Evolutionary conservation across 2,888 invertebrate genomes (phyloP), one percentile per base, ranked within the genome.

Genomic region (Platycnemis pennipes): DNA sequence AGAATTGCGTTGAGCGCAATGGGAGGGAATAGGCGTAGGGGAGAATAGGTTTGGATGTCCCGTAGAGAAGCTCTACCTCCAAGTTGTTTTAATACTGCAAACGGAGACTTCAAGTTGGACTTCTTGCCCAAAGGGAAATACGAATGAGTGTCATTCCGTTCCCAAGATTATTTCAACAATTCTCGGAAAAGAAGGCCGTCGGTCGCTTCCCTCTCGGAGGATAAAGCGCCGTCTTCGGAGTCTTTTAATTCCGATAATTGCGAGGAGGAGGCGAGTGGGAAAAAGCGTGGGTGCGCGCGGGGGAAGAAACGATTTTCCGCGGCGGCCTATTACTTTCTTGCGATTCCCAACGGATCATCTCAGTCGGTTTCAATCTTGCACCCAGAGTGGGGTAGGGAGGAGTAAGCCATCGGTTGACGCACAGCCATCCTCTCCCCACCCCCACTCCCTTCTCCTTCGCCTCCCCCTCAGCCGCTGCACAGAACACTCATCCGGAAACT

Each of bases 171-270:
- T 77, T 37, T 37, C 77, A 77, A 31, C 37, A 77, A 37, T 77
- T 77, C 77, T 77, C 37, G 77, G 0, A 11, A 11, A 37, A 31
- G 37, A 11, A 16, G 77, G 77, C 13, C 3, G 37, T 8, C 7
- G 69, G 7, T 4, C 56, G 8, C 31, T 69, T n/a, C 31, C 69
- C 31, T 13, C 31, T 1, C 26, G 37, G 77, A 37, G 77, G 11
- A 77, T 37, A 37, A 77, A 77, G 37, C 13, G 77, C 77, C 77
- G 37, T 77, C 77, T 37, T 44, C 2, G 22, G 19, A 46, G 26
- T 45, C 56, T 42, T 56, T 89, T 89, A 89, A 89, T 56, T 56
- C 56, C 56, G 42, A 89, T 89, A 89, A 89, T 89, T 89, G 31
- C 89, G 56, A 53, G 13, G 56, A 53, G 77, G 31, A 16, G 11